Base-by-base conservation (phyloP, 2,113 vertebrate species). In the Cricetomys ansorgei region DNA sequence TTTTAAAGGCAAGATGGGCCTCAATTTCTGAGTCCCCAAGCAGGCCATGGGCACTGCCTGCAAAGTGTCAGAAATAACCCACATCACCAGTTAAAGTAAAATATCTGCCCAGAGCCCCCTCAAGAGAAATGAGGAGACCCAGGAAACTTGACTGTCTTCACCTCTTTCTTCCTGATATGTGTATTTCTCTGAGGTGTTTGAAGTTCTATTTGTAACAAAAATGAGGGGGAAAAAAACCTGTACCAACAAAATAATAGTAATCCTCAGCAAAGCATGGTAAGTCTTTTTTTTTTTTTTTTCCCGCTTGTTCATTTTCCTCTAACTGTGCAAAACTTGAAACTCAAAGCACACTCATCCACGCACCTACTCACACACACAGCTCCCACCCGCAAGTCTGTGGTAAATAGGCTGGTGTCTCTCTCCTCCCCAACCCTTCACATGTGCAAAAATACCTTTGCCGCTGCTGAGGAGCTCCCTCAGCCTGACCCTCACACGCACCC, bases 1-100 rank as follows among this genome's bases (percentile, higher is more conserved):
- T 62, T 89, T 72, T 59, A n/a, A 0, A 23, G 64, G 69, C 62
- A 59, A 92, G 89, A 75, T 27, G 95, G 87, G 97, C 1, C 98
- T 98, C 21, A 98, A 98, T 98, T 99, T 89, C 53, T 98, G 99
- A 98, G 98, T 98, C 98, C 99, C 98, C 84, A 98, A 98, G 98
- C 98, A 98, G 98, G 99, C 98, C 97, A 95, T 98, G 91, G 91
- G 98, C 97, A 98, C 98, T 98, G 97, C 87, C 96, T 98, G 98
- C 97, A 97, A 98, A 98, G 31, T 96, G 29, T 88, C 89, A 62
- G 95, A 86, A 79, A 57, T 48, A 55, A 94, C n/a, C 69, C 83
- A 31, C 84, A 25, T 81, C 89, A 57, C 83, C 94, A 92, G 43
- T 72, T 65, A 96, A 96, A 65, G 67, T 59, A 86, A 97, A 96